Conservation (phyloP, 1,140 invertebrate genomes). For the Oncopodura yosiiana region DNA sequence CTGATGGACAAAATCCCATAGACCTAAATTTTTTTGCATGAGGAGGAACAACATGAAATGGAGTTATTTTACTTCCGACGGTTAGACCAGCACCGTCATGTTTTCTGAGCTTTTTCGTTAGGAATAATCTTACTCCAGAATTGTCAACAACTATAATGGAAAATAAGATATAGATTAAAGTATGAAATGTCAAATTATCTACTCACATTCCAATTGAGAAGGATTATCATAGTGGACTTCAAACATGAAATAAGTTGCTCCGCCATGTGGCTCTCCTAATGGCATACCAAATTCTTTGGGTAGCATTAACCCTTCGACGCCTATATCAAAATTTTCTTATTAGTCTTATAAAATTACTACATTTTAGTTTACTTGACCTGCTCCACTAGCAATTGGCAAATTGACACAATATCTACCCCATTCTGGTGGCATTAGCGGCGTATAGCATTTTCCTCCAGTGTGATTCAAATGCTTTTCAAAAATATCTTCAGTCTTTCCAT, state of each 20-base stretch:
- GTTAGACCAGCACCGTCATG: conserved; percentile 66
- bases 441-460: conserved; percentile 44
- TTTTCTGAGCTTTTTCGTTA: conserved; percentile 57
- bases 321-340: too few species aligned
- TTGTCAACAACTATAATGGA: conserved; percentile 54
- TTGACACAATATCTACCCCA: conserved; percentile 64
- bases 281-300: conserved; percentile 72
- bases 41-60: conserved; percentile 25
- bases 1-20: conserved; percentile 26
- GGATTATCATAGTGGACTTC: conserved; percentile 82
- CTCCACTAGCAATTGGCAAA: conserved; percentile 69
- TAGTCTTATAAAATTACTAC: too few species aligned
- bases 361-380: conserved; percentile 71
- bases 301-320: conserved; percentile 66
- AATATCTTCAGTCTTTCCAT: conserved; percentile 29
- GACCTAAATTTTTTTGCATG: conserved; percentile 8
- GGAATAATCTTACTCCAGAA: conserved; percentile 68
- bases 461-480: conserved; percentile 50
- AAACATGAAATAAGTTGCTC: conserved; percentile 72
- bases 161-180: too few species aligned
- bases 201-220: conserved; percentile 49
- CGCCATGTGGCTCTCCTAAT: conserved; percentile 53
- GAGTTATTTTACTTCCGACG: conserved; percentile 24
- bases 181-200: background rate
- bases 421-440: conserved; percentile 56